Base-by-base conservation (phyloP, 2,888 invertebrate species). In the Spisula solida region DNA sequence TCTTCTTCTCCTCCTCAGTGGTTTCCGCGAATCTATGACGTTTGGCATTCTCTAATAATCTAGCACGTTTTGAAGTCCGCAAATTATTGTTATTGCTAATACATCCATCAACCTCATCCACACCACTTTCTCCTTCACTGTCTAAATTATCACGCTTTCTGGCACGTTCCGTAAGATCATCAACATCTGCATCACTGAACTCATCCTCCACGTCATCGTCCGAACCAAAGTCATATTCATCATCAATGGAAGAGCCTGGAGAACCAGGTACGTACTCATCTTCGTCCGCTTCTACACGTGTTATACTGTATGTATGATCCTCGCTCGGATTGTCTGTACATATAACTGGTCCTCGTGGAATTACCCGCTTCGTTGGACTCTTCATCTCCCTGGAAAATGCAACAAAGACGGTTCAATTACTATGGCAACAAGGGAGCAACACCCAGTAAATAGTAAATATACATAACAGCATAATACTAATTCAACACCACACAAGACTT, bases 281-380 rank as follows among this genome's bases (percentile, higher is more conserved):
- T 29, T 94, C 93, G 55, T 90, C 88, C 16, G 91, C 91, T 81
- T 93, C 92, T 34, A 94, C 90, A 87, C 91, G 93, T 2, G 94
- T 95, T 80, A 96, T 95, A 92, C 98, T 98, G 97, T 99, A 99
- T 85, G 98, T 98, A 97, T 99, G 99, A 97, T 99, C 99, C 97
- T 98, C 98, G 97, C 98, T 98, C 0, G 98, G 98, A 95, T 98
- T 98, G 85, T 98, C 98, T 4, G 98, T 98, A 94, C 98, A 98
- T 93, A 98, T 98, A 51, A 96, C 93, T 29, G 95, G 94, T 55
- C 94, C 94, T 48, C 81, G 75, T 48, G 92, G 92, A 75, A 91
- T 82, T n/a, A 89, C 75, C 88, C 92, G 93, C n/a, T 91, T 81
- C 41, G 41, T 51, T 29, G 89, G 90, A 47, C 90, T 91, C 16